Conservation (phyloP, 2,888 invertebrate genomes). For the Himalopsyche tibetana region DNA sequence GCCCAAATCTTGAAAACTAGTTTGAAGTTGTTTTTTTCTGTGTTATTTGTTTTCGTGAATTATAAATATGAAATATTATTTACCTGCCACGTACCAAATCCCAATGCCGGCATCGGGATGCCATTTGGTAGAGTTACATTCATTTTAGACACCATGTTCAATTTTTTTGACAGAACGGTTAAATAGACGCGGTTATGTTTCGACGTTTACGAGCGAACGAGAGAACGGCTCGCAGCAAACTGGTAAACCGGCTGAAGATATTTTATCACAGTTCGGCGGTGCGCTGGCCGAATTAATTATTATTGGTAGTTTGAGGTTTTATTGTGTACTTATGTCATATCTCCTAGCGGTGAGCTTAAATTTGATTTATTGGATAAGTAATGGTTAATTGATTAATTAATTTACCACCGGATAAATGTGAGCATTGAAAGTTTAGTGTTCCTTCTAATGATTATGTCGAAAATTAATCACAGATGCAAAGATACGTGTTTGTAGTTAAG, state of each 20-base stretch:
- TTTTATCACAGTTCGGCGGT: slow-evolving; percentile 31
- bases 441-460: too few species aligned
- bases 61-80: slow-evolving; percentile 66
- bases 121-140: slow-evolving; percentile 70
- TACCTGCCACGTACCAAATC: slow-evolving; percentile 90
- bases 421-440: too few species aligned
- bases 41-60: background rate
- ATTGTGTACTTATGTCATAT: background rate
- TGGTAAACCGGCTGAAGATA: background rate
- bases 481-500: too few species aligned
- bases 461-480: too few species aligned
- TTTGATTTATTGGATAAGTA: background rate
- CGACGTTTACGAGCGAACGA: background rate
- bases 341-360: background rate
- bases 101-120: slow-evolving; percentile 82
- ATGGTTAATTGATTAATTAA: too few species aligned
- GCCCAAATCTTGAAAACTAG: slow-evolving; percentile 12
- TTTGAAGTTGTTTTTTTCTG: slow-evolving; percentile 22
- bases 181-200: slow-evolving; percentile 13
- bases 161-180: slow-evolving; percentile 45
- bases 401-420: too few species aligned
- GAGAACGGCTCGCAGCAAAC: slow-evolving; percentile 22
- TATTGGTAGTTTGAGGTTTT: slow-evolving; percentile 10
- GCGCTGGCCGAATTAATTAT: slow-evolving; percentile 14
- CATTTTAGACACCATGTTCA: slow-evolving; percentile 62